Conservation (phyloP, 2,888 invertebrate species). For the Fabriciana adippe region DNA sequence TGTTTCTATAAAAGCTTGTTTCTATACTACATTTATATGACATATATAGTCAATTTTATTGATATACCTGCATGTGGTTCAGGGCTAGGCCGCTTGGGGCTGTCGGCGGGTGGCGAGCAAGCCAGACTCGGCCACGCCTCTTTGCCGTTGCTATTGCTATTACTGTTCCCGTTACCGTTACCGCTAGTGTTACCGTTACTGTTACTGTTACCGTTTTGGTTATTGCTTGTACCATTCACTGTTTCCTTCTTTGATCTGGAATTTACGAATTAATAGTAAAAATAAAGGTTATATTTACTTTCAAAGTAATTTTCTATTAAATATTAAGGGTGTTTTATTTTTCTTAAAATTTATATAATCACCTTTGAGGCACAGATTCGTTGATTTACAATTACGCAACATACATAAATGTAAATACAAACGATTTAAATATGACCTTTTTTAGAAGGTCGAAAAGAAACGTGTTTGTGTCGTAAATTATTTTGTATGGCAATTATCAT, state of each 20-base stretch:
- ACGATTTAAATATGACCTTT: no score
- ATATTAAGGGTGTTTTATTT: neutral
- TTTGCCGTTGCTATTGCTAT: slow-evolving; percentile 73
- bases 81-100: slow-evolving; percentile 69
- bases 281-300: neutral
- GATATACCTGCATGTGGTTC: slow-evolving; percentile 60
- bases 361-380: no score
- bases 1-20: no score
- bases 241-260: slow-evolving; percentile 73
- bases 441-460: no score
- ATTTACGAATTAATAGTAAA: neutral
- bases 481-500: no score
- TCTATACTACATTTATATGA: no score
- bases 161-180: slow-evolving; percentile 46
- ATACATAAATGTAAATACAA: no score
- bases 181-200: slow-evolving; percentile 27
- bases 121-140: slow-evolving; percentile 89
- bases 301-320: neutral
- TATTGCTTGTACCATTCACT: slow-evolving; percentile 47
- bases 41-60: neutral
- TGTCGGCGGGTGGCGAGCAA: slow-evolving; percentile 78
- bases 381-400: no score
- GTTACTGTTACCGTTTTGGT: slow-evolving; percentile 44
- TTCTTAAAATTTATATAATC: no score
- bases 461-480: no score